phyloP scores from a whole-genome alignment of 2,888 invertebrate species.

The Melinaea menophilus region DNA sequence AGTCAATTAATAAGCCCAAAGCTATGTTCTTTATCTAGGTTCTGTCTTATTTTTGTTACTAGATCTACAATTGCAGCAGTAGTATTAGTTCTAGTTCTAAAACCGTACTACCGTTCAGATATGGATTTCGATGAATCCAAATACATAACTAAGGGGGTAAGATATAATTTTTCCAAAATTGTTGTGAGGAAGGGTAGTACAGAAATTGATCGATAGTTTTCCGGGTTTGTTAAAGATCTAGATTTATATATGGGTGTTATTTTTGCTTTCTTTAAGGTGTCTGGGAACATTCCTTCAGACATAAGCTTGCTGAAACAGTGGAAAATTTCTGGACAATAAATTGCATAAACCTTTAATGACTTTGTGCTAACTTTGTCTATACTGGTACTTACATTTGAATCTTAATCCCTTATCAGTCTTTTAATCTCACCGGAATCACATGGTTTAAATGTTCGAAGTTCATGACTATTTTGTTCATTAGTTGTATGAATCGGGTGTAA shows the following conservation, averaged over 20 bases:
- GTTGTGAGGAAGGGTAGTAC: constrained; percentile 3
- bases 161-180: constrained; percentile 8
- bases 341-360: constrained; percentile 1
- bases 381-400: too few species aligned
- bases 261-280: constrained; percentile 31
- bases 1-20: constrained; percentile 7
- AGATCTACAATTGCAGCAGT: constrained; percentile 15
- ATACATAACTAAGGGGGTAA: background rate
- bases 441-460: constrained; percentile 1
- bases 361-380: background rate
- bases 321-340: constrained; percentile 8
- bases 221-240: constrained; percentile 12
- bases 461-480: background rate
- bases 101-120: background rate
- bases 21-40: constrained; percentile 14
- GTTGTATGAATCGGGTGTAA: background rate
- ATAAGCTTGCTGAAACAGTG: constrained; percentile 18
- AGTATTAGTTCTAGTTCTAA: constrained; percentile 7
- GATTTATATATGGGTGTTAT: constrained; percentile 20
- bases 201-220: constrained; percentile 5
- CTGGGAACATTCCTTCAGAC: constrained; percentile 9
- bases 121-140: constrained; percentile 1
- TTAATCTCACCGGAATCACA: background rate
- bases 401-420: too few species aligned
- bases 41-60: constrained; percentile 20